Evolutionary conservation across 2,797 vertebrate species (phyloP), one percentile per base, ranked within the genome.

Genomic region (Rhinichthys osculus): DNA sequence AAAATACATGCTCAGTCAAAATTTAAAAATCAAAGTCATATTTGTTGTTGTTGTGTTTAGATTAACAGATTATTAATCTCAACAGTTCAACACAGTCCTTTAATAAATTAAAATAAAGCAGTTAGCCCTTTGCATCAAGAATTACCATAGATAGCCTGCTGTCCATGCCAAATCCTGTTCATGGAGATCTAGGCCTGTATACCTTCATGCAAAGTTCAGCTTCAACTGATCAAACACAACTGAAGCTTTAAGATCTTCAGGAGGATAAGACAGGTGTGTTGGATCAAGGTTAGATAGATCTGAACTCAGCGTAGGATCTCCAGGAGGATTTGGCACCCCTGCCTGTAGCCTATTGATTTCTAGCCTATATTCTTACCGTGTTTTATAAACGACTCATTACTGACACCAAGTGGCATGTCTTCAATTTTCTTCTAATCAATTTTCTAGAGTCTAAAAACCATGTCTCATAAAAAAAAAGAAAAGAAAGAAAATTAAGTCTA

Each of bases 301-400:
- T 14, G 11, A 62, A 62, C 11, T 62, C 62, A 30, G 59, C 27
- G 27, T 6, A 64, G 5, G n/a, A 64, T 64, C n/a, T 16, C 59
- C 13, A 17, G 50, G 50, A 52, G 23, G 57, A 59, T 59, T 59
- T 59, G 19, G 19, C 19, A 54, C 7, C 52, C 52, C 52, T 54
- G 54, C 3, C 7, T 57, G 52, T 21, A 54, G 52, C 52, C 16
- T 21, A 52, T 19, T 7, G 50, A 27, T 27, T 27, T 27, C 27
- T 27, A 27, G 27, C 27, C 27, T 47, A 47, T 57, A 23, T 10
- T 59, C 1, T n/a, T 59, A n/a, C n/a, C n/a, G n/a, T n/a, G n/a
- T 11, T n/a, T 59, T n/a, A 35, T 21, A 76, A 76, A 35, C 47
- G 52, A 78, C 52, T 81, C 59, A 38, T 81, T 81, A 81, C 64